Evolutionary conservation across 2,113 vertebrate species (phyloP).

Genomic region (Neofelis nebulosa): DNA sequence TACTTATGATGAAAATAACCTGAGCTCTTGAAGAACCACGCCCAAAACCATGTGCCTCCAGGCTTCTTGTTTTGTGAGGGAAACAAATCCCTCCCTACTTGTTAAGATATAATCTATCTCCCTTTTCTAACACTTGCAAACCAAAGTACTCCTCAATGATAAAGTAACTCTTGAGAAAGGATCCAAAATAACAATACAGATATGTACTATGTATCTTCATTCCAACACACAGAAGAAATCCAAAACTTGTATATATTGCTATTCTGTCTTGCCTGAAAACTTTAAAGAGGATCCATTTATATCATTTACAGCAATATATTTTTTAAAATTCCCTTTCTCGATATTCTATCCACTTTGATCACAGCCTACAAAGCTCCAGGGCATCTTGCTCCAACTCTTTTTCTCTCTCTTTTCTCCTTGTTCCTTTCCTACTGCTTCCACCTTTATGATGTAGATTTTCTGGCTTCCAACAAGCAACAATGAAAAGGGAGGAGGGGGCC

Average conservation of each 20-base stretch:
- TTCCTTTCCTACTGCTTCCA: background rate
- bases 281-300: background rate
- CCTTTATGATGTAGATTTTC: background rate
- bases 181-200: background rate
- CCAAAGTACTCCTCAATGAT: constrained; percentile 17
- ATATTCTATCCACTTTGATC: background rate
- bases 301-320: background rate
- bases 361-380: background rate
- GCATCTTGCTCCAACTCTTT: background rate
- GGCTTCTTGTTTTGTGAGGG: background rate
- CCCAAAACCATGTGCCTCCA: background rate
- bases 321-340: background rate
- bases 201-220: background rate
- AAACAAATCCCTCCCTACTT: constrained; percentile 22
- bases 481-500: background rate
- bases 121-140: constrained; percentile 5
- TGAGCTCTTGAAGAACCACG: background rate
- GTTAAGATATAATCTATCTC: background rate
- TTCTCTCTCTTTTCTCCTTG: background rate
- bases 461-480: background rate
- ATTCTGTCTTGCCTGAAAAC: background rate
- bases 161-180: background rate
- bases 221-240: constrained; percentile 20
- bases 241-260: background rate
- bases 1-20: background rate